Percentiles rank a stretch among this genome's conserved stretches.
Evolutionary conservation across 2,888 invertebrate genomes (phyloP).

Genomic region (Drosophila quinaria): DNA sequence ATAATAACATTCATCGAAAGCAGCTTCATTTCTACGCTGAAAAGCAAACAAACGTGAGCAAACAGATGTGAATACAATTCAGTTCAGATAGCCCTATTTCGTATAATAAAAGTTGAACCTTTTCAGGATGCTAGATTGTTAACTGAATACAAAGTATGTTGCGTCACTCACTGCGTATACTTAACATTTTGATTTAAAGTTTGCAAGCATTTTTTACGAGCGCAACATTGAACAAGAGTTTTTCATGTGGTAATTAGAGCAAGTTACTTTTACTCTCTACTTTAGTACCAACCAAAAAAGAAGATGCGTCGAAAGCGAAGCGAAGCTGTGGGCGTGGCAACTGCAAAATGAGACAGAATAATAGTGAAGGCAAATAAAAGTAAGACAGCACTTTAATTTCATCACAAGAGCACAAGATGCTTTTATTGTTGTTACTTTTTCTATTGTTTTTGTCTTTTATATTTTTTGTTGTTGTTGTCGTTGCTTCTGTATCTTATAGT

Average conservation of each 20-base stretch:
- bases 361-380: conserved; percentile 68
- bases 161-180: conserved; percentile 42
- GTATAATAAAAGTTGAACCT: conserved; percentile 5
- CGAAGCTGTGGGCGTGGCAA: conserved; percentile 32
- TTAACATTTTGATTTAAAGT: conserved; percentile 63
- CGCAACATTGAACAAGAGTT: conserved; percentile 61
- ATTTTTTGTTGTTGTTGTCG: conserved; percentile 14
- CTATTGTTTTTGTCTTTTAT: conserved; percentile 1
- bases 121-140: background rate
- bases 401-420: conserved; percentile 53
- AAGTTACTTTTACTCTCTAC: conserved; percentile 29
- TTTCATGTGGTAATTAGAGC: conserved; percentile 62
- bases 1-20: conserved; percentile 18
- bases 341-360: conserved; percentile 53
- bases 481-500: conserved; percentile 14
- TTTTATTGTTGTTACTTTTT: conserved; percentile 20
- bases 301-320: conserved; percentile 1
- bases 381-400: conserved; percentile 68
- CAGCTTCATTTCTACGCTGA: conserved; percentile 1
- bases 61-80: conserved; percentile 6
- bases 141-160: conserved; percentile 25
- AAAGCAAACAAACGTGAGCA: conserved; percentile 19
- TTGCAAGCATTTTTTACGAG: conserved; percentile 38
- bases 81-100: background rate
- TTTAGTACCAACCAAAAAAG: background rate